These are phyloP conservation scores for Empidonax alnorum DNA, from an alignment of 2,113 vertebrate genomes.

Conservation along the genomic window DNA sequence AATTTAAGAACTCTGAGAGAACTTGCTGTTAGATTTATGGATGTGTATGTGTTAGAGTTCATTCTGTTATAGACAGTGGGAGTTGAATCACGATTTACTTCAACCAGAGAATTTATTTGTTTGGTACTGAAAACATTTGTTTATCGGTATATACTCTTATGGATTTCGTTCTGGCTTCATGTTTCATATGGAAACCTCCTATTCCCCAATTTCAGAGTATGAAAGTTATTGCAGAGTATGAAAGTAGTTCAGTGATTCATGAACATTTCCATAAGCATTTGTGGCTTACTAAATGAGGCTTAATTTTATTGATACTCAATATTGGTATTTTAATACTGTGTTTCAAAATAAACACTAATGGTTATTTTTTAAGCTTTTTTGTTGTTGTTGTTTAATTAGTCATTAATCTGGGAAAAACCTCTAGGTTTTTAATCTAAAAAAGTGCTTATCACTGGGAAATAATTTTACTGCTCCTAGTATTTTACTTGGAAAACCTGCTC, in stretches of 20 bases:
- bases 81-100: not conserved
- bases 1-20: not conserved
- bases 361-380: not conserved
- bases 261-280: not conserved
- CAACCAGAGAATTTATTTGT: not conserved
- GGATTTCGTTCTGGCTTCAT: not conserved
- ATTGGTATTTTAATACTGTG: not conserved
- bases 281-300: not conserved
- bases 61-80: not conserved
- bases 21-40: not conserved
- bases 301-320: not conserved
- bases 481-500: not conserved
- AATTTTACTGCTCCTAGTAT: not conserved
- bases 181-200: not conserved
- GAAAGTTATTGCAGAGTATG: not conserved
- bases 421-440: not conserved
- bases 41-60: not conserved
- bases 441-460: not conserved
- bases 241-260: not conserved
- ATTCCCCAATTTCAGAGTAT: not conserved
- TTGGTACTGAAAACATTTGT: not conserved
- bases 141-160: not conserved
- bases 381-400: not conserved
- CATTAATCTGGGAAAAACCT: not conserved
- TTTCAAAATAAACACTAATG: not conserved